phyloP scores from a whole-genome alignment of 2,888 invertebrate genomes.

The Platycheirus albimanus region DNA sequence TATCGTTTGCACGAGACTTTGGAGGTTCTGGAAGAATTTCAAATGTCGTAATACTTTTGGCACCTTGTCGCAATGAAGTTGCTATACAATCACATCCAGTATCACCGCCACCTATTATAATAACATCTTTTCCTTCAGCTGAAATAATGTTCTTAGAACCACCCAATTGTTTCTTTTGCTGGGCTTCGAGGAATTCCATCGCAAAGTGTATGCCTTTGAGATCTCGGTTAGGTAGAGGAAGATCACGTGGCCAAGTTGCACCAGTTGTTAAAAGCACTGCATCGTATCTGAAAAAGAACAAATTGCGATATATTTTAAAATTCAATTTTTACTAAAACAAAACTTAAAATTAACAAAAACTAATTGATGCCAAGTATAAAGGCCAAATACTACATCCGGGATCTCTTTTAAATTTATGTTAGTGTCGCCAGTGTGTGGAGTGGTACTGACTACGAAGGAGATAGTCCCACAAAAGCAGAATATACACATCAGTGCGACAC shows the following conservation, averaged over 20 bases:
- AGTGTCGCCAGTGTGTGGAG: no score
- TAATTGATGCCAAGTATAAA: no score
- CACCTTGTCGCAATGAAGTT: conserved; percentile 96
- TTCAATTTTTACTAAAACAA: no score
- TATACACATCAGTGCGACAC: no score
- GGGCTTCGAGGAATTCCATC: conserved; percentile 97
- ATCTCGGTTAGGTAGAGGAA: conserved; percentile 92
- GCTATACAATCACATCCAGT: conserved; percentile 99
- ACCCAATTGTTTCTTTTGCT: conserved; percentile 97
- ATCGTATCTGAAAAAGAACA: conserved; percentile 85
- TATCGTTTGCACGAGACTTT: conserved; percentile 90
- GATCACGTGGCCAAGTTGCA: conserved; percentile 98
- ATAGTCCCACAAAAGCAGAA: no score
- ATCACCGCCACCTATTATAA: conserved; percentile 94
- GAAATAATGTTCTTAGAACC: conserved; percentile 85
- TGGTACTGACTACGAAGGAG: no score
- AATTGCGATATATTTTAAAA: no score
- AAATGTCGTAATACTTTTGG: conserved; percentile 93
- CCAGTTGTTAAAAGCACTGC: conserved; percentile 96
- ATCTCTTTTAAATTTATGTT: no score
- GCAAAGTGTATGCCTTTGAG: conserved; percentile 97
- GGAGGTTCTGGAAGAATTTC: conserved; percentile 98
- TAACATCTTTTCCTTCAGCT: conserved; percentile 96
- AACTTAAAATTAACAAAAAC: no score
- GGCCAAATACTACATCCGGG: no score